Conservation (phyloP, 2,113 vertebrate genomes). For the Ictalurus punctatus region DNA sequence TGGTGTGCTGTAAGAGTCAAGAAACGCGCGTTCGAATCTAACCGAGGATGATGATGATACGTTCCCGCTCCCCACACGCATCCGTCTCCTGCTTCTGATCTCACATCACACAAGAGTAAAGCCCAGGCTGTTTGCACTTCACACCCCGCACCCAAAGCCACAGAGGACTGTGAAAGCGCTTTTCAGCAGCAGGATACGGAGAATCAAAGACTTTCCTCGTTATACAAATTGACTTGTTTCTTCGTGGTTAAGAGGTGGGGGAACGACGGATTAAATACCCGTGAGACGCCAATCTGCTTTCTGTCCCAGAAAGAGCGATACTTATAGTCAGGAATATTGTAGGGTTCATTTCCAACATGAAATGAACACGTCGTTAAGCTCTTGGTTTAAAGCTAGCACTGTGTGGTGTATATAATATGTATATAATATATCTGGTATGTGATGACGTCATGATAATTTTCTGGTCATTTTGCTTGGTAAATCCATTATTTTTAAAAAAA, state of each 20-base stretch:
- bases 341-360: background rate
- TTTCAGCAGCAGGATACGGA: background rate
- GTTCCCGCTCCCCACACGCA: background rate
- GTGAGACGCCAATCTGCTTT: background rate
- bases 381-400: background rate
- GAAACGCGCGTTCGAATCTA: background rate
- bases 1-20: background rate
- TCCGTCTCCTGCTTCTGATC: background rate
- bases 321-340: background rate
- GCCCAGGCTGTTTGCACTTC: slow-evolving; percentile 7
- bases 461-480: background rate
- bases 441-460: background rate
- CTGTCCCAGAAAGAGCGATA: background rate
- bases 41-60: background rate
- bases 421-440: background rate
- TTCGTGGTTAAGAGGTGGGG: background rate
- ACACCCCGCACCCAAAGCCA: slow-evolving; percentile 20
- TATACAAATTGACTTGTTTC: background rate
- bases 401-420: background rate
- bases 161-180: background rate
- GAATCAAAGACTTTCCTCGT: background rate
- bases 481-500: no score
- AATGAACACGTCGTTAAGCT: background rate
- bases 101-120: slow-evolving; percentile 1
- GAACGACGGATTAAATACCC: background rate